A percentile compares a stretch with the other conserved stretches of the same genome.
phyloP scores from a whole-genome alignment of 2,797 vertebrate species.

The Hapalemur alaotrensis region DNA sequence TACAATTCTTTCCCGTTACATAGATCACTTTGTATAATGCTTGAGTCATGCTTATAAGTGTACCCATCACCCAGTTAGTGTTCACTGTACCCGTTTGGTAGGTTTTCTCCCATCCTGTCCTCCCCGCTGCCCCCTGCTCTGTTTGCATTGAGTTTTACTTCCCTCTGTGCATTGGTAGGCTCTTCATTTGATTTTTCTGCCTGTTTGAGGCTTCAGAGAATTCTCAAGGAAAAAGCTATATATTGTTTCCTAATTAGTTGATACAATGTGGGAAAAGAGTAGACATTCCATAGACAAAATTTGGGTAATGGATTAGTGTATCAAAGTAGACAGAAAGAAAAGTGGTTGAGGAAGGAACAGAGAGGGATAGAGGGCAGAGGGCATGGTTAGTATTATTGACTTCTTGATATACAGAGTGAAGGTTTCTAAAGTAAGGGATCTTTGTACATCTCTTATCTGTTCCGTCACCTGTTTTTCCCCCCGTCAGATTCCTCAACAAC shows the following conservation, averaged over 20 bases:
- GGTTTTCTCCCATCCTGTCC: too few relatives aligned
- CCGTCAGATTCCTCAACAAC: not conserved
- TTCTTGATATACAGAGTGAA: not conserved
- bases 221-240: not conserved
- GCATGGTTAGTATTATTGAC: not conserved
- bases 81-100: too few relatives aligned
- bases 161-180: too few relatives aligned
- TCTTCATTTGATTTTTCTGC: not conserved
- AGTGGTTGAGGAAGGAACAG: not conserved
- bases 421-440: not conserved
- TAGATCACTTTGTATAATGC: too few relatives aligned
- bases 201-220: not conserved
- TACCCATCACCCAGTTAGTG: too few relatives aligned
- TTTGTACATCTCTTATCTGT: not conserved
- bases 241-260: not conserved
- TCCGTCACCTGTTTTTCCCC: not conserved
- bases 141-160: too few relatives aligned
- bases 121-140: too few relatives aligned
- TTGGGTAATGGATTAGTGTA: not conserved
- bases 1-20: too few relatives aligned
- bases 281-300: not conserved
- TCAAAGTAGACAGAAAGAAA: not conserved
- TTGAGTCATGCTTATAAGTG: too few relatives aligned
- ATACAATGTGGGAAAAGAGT: not conserved
- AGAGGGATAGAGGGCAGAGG: not conserved